Percentiles rank a stretch among this genome's conserved stretches.
Conservation (phyloP, 1,140 invertebrate genomes). For the Diprion similis region DNA sequence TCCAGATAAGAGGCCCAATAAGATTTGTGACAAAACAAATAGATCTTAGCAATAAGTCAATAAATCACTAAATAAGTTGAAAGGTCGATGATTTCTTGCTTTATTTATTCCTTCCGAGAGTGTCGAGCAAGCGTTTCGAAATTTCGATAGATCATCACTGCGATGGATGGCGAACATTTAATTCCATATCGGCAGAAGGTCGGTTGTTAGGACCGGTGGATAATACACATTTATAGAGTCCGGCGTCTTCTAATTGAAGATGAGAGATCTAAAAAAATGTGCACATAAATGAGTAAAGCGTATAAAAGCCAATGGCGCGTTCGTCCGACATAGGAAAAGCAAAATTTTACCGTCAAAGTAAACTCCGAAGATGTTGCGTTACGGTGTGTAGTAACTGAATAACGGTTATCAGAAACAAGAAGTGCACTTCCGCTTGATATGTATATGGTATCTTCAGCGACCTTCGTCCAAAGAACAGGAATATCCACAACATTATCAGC, state of each 20-base stretch:
- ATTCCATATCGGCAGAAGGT: conserved; percentile 82
- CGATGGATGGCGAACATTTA: conserved; percentile 70
- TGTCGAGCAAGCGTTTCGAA: no score
- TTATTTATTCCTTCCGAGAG: no score
- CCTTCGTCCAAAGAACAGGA: conserved; percentile 84
- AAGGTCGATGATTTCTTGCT: no score
- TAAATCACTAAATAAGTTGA: no score
- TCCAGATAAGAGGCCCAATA: no score
- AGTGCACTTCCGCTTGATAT: conserved; percentile 82
- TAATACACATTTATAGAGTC: conserved; percentile 87
- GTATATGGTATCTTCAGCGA: conserved; percentile 58
- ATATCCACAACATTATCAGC: conserved; percentile 89
- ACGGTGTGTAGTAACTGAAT: conserved; percentile 73
- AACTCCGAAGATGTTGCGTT: conserved; percentile 81
- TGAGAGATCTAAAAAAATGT: conserved; percentile 79
- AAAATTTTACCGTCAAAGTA: conserved; percentile 72
- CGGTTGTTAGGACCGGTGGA: conserved; percentile 79
- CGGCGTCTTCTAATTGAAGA: conserved; percentile 92
- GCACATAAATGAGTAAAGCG: conserved; percentile 28
- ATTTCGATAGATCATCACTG: no score
- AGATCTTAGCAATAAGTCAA: no score
- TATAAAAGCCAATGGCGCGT: not conserved
- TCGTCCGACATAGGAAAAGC: not conserved
- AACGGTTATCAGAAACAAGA: conserved; percentile 86
- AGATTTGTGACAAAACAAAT: no score